Evolutionary conservation across 2,113 vertebrate genomes (phyloP).

Genomic region (Xenopus tropicalis): DNA sequence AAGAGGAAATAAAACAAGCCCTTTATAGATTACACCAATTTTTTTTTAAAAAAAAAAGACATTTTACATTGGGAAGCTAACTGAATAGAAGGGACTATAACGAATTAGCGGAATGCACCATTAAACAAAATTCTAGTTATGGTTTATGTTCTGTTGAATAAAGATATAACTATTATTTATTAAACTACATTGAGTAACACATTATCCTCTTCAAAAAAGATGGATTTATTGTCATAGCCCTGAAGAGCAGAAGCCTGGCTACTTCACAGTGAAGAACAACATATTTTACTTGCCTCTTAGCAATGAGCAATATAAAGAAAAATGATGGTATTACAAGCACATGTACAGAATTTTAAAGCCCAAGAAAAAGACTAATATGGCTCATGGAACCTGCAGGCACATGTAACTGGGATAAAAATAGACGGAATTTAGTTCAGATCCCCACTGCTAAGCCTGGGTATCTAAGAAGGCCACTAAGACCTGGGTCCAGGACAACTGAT

Average conservation of each 20-base stretch:
- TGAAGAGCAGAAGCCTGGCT: constrained; percentile 50
- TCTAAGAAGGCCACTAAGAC: too few relatives aligned
- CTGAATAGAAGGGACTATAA: constrained; percentile 31
- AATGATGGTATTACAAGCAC: too few relatives aligned
- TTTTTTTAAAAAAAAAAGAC: constrained; percentile 4
- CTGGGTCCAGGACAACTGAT: too few relatives aligned
- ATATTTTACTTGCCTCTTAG: constrained; percentile 6
- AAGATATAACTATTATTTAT: constrained; percentile 56
- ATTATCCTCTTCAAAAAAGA: constrained; percentile 49
- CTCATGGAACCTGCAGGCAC: too few relatives aligned
- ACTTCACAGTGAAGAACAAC: constrained; percentile 21
- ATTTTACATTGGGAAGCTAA: constrained; percentile 10
- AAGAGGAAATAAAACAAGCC: background rate
- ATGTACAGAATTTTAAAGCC: too few relatives aligned
- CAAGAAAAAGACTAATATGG: too few relatives aligned
- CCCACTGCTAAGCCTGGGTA: too few relatives aligned
- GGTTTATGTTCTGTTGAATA: constrained; percentile 61
- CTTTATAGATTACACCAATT: constrained; percentile 21
- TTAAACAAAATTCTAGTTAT: constrained; percentile 65
- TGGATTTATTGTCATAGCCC: constrained; percentile 56
- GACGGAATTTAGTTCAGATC: too few relatives aligned
- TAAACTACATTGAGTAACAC: constrained; percentile 46
- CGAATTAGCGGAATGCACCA: constrained; percentile 52
- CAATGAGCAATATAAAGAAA: background rate
- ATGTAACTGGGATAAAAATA: background rate